Evolutionary conservation across 30 jellyfish, hydroid and myxozoan species (phyloP).

Genomic region (Aurelia sp.): DNA sequence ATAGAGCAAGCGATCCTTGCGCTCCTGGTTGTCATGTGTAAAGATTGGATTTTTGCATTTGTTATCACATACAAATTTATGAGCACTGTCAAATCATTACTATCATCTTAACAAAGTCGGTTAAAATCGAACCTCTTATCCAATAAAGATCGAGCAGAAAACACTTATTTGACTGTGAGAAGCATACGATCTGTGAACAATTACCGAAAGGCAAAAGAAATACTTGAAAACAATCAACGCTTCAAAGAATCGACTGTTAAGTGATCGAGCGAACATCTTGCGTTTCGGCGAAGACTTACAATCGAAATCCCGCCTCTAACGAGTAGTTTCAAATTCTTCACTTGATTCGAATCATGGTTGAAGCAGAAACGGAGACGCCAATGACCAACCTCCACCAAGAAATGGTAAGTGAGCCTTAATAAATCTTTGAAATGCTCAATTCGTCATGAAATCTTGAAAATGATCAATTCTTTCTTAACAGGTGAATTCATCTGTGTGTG

Average conservation of each 20-base stretch:
- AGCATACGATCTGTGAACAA: constrained; percentile 23
- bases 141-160: constrained; percentile 1
- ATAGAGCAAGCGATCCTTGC: too few relatives aligned
- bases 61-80: neutral
- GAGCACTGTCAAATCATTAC: neutral
- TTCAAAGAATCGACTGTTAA: constrained; percentile 1
- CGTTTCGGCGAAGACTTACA: too few relatives aligned
- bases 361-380: constrained; percentile 31
- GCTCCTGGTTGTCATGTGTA: too few relatives aligned
- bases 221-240: constrained; percentile 10
- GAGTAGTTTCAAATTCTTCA: too few relatives aligned
- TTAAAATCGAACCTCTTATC: neutral
- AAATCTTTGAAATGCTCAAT: too few relatives aligned
- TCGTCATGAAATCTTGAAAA: too few relatives aligned
- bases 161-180: constrained; percentile 25
- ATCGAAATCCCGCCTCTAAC: too few relatives aligned
- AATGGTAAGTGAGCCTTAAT: constrained; percentile 23
- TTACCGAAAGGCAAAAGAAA: constrained; percentile 12
- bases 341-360: constrained; percentile 20
- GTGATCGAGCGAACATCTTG: too few relatives aligned
- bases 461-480: constrained; percentile 18
- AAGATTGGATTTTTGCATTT: neutral
- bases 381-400: constrained; percentile 8
- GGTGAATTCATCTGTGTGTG: constrained; percentile 41
- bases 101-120: constrained; percentile 2